These are phyloP conservation scores for Nomada ruficornis DNA, from an alignment of 2,888 invertebrate genomes.

Conservation along the genomic window DNA sequence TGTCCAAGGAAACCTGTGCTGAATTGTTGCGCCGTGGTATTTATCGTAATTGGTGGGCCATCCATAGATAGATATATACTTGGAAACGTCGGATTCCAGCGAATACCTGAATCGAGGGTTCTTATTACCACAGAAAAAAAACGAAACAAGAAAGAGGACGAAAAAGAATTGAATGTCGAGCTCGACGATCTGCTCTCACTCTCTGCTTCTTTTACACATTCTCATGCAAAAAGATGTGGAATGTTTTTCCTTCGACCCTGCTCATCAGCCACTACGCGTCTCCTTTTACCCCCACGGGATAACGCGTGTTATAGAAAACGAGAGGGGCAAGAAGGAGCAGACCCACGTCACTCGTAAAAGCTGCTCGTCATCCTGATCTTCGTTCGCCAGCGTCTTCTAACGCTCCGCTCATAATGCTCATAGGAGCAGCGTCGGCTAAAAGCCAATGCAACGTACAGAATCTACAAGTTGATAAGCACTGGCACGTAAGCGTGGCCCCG, in stretches of 20 bases:
- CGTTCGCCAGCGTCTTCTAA: conserved; percentile 16
- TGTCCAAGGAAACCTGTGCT: too few relatives aligned
- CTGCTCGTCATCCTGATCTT: conserved; percentile 47
- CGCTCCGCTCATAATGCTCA: background rate
- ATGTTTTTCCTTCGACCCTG: conserved; percentile 23
- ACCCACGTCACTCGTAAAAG: conserved; percentile 42
- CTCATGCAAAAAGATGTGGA: conserved; percentile 22
- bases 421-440: background rate
- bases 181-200: background rate
- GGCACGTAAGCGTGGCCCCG: conserved; percentile 82
- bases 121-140: conserved; percentile 24
- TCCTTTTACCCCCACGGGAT: background rate
- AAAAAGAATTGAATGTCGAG: background rate
- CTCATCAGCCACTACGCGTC: conserved; percentile 2
- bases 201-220: background rate
- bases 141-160: background rate
- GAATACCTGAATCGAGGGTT: conserved; percentile 41
- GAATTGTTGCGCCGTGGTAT: too few relatives aligned
- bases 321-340: conserved; percentile 5
- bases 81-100: conserved; percentile 49
- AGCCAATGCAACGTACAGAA: background rate
- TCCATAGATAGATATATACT: conserved; percentile 12
- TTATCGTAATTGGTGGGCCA: too few relatives aligned
- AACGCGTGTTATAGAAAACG: conserved; percentile 18
- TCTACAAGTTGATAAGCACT: conserved; percentile 79